phyloP scores from a whole-genome alignment of 2,797 vertebrate genomes.

The Nannoperca obscura region DNA sequence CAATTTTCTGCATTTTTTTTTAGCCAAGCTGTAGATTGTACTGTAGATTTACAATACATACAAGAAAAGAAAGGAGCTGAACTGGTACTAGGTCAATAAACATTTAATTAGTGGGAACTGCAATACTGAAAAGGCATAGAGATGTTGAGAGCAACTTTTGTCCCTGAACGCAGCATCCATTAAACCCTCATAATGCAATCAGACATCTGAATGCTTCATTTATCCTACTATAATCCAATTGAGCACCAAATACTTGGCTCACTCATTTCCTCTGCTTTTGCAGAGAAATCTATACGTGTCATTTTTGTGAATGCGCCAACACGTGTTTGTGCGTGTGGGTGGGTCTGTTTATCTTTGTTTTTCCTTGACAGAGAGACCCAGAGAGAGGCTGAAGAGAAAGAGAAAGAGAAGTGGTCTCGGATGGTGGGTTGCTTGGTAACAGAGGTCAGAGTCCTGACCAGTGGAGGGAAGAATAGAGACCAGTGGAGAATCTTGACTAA shows the following conservation, averaged over 20 bases:
- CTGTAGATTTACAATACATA: neutral
- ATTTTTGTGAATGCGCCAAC: constrained; percentile 12
- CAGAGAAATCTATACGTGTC: constrained; percentile 35
- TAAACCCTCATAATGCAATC: constrained; percentile 46
- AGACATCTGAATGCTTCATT: constrained; percentile 47
- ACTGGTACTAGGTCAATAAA: neutral
- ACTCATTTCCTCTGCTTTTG: constrained; percentile 45
- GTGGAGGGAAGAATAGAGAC: constrained; percentile 41
- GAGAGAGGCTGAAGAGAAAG: neutral
- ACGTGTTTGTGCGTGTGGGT: neutral
- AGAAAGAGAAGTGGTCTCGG: constrained; percentile 26
- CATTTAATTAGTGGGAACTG: constrained; percentile 10
- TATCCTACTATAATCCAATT: constrained; percentile 41
- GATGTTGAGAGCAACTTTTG: constrained; percentile 26
- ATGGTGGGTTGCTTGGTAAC: constrained; percentile 72
- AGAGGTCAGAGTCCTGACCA: constrained; percentile 40
- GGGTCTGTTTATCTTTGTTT: constrained; percentile 40
- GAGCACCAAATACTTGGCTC: constrained; percentile 29
- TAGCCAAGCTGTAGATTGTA: neutral
- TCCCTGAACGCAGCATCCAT: neutral
- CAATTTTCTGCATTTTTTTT: neutral
- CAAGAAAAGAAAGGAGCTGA: neutral
- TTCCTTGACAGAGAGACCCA: constrained; percentile 35
- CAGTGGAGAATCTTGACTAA: constrained; percentile 47
- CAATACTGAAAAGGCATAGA: constrained; percentile 10